These are phyloP conservation scores for Alcis repandata DNA, from an alignment of 2,888 invertebrate genomes.

Conservation along the genomic window DNA sequence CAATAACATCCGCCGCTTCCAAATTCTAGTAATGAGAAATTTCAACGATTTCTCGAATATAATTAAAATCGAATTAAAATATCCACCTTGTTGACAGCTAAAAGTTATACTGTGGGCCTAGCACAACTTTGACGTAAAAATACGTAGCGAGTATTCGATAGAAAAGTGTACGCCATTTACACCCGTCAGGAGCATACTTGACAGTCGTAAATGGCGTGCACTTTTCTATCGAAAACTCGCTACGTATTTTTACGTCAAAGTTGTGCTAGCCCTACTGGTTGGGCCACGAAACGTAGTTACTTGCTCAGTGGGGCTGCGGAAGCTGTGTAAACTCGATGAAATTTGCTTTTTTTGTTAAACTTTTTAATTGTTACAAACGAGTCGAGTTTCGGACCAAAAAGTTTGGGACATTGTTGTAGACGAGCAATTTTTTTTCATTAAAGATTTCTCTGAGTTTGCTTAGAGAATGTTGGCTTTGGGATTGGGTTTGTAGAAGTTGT, in stretches of 20 bases:
- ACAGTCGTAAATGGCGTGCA: too few relatives aligned
- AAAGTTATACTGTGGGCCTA: conserved; percentile 28
- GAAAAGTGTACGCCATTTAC: too few relatives aligned
- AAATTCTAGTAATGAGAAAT: not conserved
- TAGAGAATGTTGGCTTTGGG: not conserved
- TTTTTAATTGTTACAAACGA: conserved; percentile 30
- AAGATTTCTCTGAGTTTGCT: not conserved
- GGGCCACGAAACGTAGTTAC: too few relatives aligned
- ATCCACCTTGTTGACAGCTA: conserved; percentile 8
- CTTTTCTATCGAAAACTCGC: too few relatives aligned
- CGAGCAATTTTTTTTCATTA: conserved; percentile 1
- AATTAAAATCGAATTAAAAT: not conserved
- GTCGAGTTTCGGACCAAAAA: conserved; percentile 16
- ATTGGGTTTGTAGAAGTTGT: not conserved
- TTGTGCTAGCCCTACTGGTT: too few relatives aligned
- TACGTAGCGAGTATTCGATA: too few relatives aligned
- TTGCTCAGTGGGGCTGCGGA: conserved; percentile 1
- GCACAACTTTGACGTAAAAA: too few relatives aligned
- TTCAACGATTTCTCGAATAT: conserved; percentile 1
- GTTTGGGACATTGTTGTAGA: conserved; percentile 20
- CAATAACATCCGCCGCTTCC: not conserved
- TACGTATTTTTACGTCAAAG: too few relatives aligned
- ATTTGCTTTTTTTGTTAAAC: conserved; percentile 23
- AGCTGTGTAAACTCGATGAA: conserved; percentile 21
- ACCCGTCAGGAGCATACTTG: too few relatives aligned